phyloP scores from a whole-genome alignment of 2,113 vertebrate genomes.

The Microtus ochrogaster region DNA sequence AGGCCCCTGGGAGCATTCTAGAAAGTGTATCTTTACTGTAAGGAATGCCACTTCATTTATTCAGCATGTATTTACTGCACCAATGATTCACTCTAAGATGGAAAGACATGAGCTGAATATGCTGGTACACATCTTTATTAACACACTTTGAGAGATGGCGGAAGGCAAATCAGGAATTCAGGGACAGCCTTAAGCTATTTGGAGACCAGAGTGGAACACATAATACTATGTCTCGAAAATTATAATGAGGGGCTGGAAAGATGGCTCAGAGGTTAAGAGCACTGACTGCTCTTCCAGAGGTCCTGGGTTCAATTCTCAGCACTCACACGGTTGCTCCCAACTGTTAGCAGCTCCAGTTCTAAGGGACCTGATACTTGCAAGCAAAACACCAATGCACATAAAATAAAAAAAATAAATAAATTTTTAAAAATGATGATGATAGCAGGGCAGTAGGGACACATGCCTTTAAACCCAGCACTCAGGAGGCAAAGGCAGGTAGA shows the following conservation, averaged over 20 bases:
- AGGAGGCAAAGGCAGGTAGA: background rate
- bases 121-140: background rate
- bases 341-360: too few species aligned
- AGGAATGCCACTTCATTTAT: background rate
- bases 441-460: background rate
- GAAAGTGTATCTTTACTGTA: background rate
- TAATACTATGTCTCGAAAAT: background rate
- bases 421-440: background rate
- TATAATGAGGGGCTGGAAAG: too few species aligned
- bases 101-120: background rate
- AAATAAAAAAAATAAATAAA: too few species aligned
- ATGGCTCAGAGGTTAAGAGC: too few species aligned
- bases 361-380: too few species aligned
- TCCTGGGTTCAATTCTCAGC: too few species aligned
- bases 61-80: background rate
- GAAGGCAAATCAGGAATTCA: background rate
- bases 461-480: background rate
- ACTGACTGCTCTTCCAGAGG: too few species aligned
- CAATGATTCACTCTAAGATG: background rate
- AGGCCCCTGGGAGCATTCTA: background rate
- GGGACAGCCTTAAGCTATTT: background rate
- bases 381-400: too few species aligned
- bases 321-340: too few species aligned
- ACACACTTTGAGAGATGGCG: background rate
- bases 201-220: background rate